Conservation (phyloP, 2,888 invertebrate species). For the Diploptera punctata region DNA sequence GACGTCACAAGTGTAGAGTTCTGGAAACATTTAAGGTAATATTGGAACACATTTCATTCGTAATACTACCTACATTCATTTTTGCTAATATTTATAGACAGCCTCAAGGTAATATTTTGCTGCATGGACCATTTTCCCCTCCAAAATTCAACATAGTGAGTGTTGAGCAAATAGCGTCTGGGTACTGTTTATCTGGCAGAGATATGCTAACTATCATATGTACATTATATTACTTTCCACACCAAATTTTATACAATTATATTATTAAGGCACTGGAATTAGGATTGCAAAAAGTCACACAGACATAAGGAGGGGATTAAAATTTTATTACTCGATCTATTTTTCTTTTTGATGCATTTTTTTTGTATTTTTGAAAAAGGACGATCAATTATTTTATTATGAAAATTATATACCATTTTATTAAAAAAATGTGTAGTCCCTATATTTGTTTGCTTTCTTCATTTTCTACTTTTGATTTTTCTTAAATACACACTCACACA, state of each 20-base stretch:
- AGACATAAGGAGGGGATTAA: too few species aligned
- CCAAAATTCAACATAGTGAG: background rate
- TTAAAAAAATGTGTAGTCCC: background rate
- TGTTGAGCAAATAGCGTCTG: too few species aligned
- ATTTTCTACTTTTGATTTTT: background rate
- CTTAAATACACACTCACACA: background rate
- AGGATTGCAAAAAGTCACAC: background rate
- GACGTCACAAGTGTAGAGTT: too few species aligned
- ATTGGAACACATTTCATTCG: too few species aligned
- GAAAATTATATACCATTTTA: background rate
- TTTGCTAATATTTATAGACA: too few species aligned
- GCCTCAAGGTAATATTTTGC: background rate
- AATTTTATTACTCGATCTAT: background rate
- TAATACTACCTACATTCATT: too few species aligned
- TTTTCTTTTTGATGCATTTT: background rate
- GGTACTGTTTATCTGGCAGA: background rate
- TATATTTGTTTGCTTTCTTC: background rate
- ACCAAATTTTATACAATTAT: background rate
- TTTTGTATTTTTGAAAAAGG: background rate
- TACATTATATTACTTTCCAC: background rate
- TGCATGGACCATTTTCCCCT: background rate
- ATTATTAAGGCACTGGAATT: constrained; percentile 8
- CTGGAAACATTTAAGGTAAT: too few species aligned
- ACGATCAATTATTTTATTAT: background rate
- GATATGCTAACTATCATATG: background rate